These are phyloP conservation scores for Caenorhabditis drosophilae DNA, from an alignment of 2,888 invertebrate species.

Conservation along the genomic window DNA sequence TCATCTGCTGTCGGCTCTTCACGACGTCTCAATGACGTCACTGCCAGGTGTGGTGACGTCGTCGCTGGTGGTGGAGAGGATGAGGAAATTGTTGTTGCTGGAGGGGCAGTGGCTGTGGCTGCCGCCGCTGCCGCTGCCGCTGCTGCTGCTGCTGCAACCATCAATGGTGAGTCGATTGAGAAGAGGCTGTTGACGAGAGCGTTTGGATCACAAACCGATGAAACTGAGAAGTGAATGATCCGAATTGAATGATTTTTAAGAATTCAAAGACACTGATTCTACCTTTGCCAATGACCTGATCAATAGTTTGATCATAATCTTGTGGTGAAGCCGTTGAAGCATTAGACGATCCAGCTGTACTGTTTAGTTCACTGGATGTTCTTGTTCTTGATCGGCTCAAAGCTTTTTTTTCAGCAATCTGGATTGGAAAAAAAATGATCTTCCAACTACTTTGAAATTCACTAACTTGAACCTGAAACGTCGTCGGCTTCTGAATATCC, in stretches of 20 bases:
- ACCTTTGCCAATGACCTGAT: neutral
- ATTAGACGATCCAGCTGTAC: neutral
- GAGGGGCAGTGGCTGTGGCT: neutral
- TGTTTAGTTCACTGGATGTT: neutral
- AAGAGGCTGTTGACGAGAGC: conserved; percentile 1
- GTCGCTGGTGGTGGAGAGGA: too few relatives aligned
- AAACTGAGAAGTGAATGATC: too few relatives aligned
- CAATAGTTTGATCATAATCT: conserved; percentile 1
- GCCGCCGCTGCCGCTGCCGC: neutral
- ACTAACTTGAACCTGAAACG: conserved; percentile 7
- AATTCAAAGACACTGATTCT: too few relatives aligned
- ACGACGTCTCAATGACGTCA: neutral
- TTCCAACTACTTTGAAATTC: too few relatives aligned
- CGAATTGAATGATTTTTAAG: neutral
- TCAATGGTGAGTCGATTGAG: neutral
- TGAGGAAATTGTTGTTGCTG: neutral
- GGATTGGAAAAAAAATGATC: too few relatives aligned
- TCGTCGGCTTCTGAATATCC: neutral
- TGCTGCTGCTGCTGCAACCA: neutral
- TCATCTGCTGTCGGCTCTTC: conserved; percentile 6
- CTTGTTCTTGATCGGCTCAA: too few relatives aligned
- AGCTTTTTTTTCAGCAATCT: conserved; percentile 2
- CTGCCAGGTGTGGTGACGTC: too few relatives aligned
- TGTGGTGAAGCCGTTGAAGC: neutral
- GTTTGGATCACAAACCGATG: conserved; percentile 1